Evolutionary conservation across 2,888 invertebrate species (phyloP).

Genomic region (Sialis lutaria): DNA sequence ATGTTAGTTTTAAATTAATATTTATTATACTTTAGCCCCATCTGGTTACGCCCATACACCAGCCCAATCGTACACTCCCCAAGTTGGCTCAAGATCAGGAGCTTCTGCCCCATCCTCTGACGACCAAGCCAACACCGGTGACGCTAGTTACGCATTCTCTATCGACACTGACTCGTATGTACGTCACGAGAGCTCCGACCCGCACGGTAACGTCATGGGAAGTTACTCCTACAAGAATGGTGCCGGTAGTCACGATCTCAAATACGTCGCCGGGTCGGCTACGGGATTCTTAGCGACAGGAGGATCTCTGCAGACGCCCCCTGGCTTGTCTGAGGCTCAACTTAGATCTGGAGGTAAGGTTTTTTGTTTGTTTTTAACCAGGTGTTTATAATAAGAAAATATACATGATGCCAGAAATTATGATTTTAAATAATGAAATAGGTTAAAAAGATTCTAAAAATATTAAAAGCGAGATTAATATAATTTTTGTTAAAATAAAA

Average conservation of each 20-base stretch:
- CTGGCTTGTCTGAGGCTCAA: conserved; percentile 5
- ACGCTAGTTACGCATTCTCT: conserved; percentile 11
- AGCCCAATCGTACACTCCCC: no score
- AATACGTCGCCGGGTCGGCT: conserved; percentile 12
- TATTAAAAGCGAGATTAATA: no score
- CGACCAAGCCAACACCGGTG: conserved; percentile 7
- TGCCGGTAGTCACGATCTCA: conserved; percentile 7
- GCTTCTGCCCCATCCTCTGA: background rate
- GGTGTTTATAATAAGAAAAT: background rate
- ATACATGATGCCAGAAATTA: no score
- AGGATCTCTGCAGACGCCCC: conserved; percentile 11
- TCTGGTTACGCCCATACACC: no score
- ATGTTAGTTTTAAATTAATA: no score
- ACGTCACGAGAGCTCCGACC: conserved; percentile 8
- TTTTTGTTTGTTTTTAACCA: background rate
- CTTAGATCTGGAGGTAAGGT: background rate
- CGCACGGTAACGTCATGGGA: conserved; percentile 9
- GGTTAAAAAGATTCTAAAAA: no score
- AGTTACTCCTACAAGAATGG: conserved; percentile 8
- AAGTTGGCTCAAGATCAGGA: background rate
- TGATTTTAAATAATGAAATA: no score
- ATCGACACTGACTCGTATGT: conserved; percentile 9
- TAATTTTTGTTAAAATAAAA: no score
- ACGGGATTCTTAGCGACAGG: conserved; percentile 13
- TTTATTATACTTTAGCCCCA: no score